These are phyloP conservation scores for Tiaroga cobitis DNA, from an alignment of 2,797 vertebrate genomes.

Conservation along the genomic window DNA sequence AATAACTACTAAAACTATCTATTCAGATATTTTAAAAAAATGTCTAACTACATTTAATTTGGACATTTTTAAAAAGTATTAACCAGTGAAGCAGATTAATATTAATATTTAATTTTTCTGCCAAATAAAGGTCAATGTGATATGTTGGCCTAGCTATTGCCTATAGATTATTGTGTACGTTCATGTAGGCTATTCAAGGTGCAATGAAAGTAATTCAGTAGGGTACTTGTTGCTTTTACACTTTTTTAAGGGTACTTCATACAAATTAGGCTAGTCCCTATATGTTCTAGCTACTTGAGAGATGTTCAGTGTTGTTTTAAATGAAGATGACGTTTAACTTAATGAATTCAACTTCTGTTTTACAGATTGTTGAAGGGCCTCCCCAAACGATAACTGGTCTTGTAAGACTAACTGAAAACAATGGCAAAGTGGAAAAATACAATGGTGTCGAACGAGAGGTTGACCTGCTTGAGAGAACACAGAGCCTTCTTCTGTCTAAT, in stretches of 20 bases:
- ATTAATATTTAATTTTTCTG: neutral
- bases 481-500: conserved; percentile 64
- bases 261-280: neutral
- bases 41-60: neutral
- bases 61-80: neutral
- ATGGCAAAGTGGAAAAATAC: conserved; percentile 39
- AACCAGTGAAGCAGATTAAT: neutral
- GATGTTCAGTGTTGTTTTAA: neutral
- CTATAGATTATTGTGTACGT: too few species aligned
- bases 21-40: neutral
- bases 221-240: neutral
- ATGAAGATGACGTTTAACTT: neutral
- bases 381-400: conserved; percentile 49
- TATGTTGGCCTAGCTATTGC: too few species aligned
- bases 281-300: neutral
- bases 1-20: neutral
- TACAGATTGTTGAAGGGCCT: conserved; percentile 53
- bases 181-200: neutral
- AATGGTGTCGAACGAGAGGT: conserved; percentile 46
- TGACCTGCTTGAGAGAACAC: conserved; percentile 50
- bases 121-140: neutral
- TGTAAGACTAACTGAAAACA: conserved; percentile 37
- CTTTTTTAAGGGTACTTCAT: neutral
- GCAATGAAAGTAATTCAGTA: neutral
- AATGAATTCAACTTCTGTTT: neutral